Percentiles rank a stretch among this genome's conserved stretches.
Conservation (phyloP, 2,888 invertebrate genomes). For the Yponomeuta cagnagella region DNA sequence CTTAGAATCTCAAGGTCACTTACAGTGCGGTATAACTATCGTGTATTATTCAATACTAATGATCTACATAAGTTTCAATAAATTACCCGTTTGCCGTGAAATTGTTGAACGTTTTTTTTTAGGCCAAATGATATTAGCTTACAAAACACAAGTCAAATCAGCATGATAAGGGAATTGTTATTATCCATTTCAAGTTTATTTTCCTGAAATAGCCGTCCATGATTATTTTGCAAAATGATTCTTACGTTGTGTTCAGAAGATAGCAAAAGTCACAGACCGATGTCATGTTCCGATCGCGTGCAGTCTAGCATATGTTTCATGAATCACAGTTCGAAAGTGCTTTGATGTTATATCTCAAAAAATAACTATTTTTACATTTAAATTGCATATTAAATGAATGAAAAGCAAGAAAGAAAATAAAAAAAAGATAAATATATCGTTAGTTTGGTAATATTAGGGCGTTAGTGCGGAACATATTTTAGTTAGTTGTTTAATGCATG, state of each 20-base stretch:
- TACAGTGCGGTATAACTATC: background rate
- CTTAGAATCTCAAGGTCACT: background rate
- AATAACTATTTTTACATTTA: constrained; percentile 67
- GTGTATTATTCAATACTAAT: background rate
- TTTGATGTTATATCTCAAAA: constrained; percentile 57
- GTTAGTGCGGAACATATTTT: constrained; percentile 65
- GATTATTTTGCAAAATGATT: constrained; percentile 55
- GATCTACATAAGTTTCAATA: background rate
- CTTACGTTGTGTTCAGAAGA: constrained; percentile 4
- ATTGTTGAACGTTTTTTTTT: background rate
- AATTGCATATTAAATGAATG: constrained; percentile 51
- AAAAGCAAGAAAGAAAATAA: constrained; percentile 22
- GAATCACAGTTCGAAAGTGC: constrained; percentile 28
- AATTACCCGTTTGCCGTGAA: background rate
- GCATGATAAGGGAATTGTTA: constrained; percentile 10
- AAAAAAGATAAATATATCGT: constrained; percentile 48
- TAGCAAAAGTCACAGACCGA: background rate
- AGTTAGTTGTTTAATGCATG: constrained; percentile 70
- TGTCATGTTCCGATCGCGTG: background rate
- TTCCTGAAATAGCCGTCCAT: constrained; percentile 65
- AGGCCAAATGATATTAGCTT: constrained; percentile 7
- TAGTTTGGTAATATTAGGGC: constrained; percentile 64
- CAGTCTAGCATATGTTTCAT: background rate
- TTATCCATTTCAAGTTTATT: constrained; percentile 27
- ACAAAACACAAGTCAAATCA: background rate